Evolutionary conservation across 2,797 vertebrate genomes (phyloP), one percentile per base, ranked within the genome.

Genomic region (Natrix natrix): DNA sequence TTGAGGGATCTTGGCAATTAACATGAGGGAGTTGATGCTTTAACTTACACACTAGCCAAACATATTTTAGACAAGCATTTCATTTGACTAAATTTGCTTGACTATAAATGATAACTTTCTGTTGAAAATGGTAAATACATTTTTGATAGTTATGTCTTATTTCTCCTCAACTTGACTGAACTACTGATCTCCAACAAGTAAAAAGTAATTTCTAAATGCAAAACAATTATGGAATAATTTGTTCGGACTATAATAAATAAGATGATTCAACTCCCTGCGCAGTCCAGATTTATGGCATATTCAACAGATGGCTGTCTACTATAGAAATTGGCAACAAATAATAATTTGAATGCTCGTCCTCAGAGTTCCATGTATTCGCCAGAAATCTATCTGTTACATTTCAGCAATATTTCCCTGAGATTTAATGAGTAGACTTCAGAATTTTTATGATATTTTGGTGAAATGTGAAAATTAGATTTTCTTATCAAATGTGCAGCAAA

Each of bases 41-140:
- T 97, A 96, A 97, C 97, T 96, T 97, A 91, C 96, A 96, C 6
- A 6, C 60, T 96, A 95, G 95, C 94, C 94, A 97, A 96, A 97
- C 91, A 94, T 96, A 96, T 94, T 87, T 94, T 96, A 96, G 93
- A 91, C 94, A 95, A 93, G 94, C 63, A 43, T 97, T 97, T 96
- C 59, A 96, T 97, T 96, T 95, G 94, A 95, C 95, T 96, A 95
- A 95, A 96, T 94, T 96, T 96, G 6, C 63, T 93, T 93, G 88
- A 96, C 32, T 56, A 95, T 95, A 96, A 95, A 95, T 95, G 63
- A 90, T 95, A 97, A 95, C 92, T 97, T 96, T 74, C 56, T 66
- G 89, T 95, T 92, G 60, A 95, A 97, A 95, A 95, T 96, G 94
- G 94, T 86, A 95, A 54, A 92, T 63, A 43, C 90, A 93, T 56